Evolutionary conservation across 2,888 invertebrate genomes (phyloP).

Genomic region (Mesochorus sp.): DNA sequence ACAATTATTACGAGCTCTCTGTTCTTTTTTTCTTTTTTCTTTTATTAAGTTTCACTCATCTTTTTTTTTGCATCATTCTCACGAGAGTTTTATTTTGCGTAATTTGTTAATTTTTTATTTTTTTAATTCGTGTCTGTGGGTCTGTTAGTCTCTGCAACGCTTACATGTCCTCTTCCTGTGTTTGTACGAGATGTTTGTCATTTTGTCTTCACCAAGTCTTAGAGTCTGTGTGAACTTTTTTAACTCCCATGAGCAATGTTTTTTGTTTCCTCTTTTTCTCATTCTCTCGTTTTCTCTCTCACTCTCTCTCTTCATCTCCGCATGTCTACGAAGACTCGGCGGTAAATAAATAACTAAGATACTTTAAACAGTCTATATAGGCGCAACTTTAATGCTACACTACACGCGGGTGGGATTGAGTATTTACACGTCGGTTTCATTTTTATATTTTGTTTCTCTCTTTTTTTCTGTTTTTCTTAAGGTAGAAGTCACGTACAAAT

Average conservation of each 20-base stretch:
- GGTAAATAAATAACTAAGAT: conserved; percentile 82
- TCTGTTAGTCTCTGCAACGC: conserved; percentile 32
- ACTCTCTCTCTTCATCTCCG: conserved; percentile 18
- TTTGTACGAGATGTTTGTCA: conserved; percentile 45
- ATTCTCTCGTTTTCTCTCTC: not conserved
- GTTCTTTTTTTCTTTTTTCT: not conserved
- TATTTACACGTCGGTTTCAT: conserved; percentile 63
- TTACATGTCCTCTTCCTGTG: conserved; percentile 36
- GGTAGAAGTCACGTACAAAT: no score
- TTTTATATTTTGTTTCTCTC: conserved; percentile 14
- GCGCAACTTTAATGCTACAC: conserved; percentile 73
- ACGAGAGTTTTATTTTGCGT: conserved; percentile 60
- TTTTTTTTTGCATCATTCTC: conserved; percentile 35
- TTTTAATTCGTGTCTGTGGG: conserved; percentile 35
- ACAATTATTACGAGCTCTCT: conserved; percentile 73
- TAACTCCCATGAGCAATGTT: conserved; percentile 35
- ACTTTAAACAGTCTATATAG: conserved; percentile 82
- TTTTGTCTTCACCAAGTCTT: conserved; percentile 63
- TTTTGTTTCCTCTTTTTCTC: not conserved
- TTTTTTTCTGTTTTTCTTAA: not conserved
- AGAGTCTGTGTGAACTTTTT: conserved; percentile 47
- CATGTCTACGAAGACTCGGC: conserved; percentile 60
- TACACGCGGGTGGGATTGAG: conserved; percentile 66
- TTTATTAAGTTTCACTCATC: conserved; percentile 4
- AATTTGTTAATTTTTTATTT: conserved; percentile 7